These are phyloP conservation scores for Drosophila cyrtoloma DNA, from an alignment of 2,888 invertebrate genomes.

Conservation along the genomic window DNA sequence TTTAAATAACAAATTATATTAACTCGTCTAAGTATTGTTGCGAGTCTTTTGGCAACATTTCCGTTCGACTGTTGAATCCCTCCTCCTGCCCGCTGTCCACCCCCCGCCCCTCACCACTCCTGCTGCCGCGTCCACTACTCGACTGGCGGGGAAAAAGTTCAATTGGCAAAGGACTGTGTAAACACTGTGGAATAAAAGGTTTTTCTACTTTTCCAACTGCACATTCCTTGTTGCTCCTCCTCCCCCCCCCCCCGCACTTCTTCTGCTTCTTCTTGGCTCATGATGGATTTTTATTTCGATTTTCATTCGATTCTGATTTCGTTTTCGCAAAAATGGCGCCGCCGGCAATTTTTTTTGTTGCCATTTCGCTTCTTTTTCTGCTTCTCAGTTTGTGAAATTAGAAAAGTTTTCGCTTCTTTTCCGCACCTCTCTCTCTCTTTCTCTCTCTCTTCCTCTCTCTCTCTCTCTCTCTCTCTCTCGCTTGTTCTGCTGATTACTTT, in stretches of 20 bases:
- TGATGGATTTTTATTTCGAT: constrained; percentile 45
- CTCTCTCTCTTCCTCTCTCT: not conserved
- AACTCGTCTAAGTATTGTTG: constrained; percentile 83
- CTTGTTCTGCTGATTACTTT: constrained; percentile 41
- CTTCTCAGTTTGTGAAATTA: constrained; percentile 64
- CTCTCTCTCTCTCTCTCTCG: too few relatives aligned
- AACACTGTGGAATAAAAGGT: constrained; percentile 83
- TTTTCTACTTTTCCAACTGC: constrained; percentile 80
- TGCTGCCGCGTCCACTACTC: constrained; percentile 23
- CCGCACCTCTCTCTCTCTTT: not conserved
- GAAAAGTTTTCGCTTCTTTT: constrained; percentile 68
- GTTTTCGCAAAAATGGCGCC: constrained; percentile 63
- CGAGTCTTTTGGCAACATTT: constrained; percentile 43
- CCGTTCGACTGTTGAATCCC: constrained; percentile 1
- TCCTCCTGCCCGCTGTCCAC: not conserved
- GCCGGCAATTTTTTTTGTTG: constrained; percentile 55
- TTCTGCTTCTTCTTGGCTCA: constrained; percentile 13
- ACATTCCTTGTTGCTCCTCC: constrained; percentile 12
- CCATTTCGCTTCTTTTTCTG: constrained; percentile 4
- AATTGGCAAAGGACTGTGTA: constrained; percentile 80
- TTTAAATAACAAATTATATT: constrained; percentile 85
- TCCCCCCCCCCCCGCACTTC: not conserved
- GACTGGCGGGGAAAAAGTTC: constrained; percentile 67
- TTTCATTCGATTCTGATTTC: constrained; percentile 60
- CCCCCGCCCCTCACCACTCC: not conserved